These are phyloP conservation scores for Gnathonemus echidnorhynchus DNA, from an alignment of 2,113 vertebrate species.

Conservation along the genomic window DNA sequence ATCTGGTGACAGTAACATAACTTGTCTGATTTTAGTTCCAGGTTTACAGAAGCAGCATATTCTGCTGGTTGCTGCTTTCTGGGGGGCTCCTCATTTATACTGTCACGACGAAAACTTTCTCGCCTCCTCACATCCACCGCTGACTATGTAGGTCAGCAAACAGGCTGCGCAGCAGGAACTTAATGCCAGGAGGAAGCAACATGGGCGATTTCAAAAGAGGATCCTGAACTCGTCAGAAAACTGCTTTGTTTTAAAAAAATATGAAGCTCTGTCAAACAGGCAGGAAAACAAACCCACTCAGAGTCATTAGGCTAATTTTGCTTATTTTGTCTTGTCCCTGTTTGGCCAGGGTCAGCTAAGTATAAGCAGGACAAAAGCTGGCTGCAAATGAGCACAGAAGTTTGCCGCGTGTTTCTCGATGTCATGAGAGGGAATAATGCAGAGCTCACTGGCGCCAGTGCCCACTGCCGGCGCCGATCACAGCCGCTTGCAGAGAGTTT, in stretches of 20 bases:
- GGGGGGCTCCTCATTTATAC: neutral
- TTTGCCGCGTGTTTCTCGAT: neutral
- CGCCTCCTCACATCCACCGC: neutral
- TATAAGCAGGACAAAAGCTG: neutral
- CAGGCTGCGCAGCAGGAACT: constrained; percentile 27
- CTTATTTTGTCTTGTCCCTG: neutral
- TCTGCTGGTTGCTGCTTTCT: neutral
- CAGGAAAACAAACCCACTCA: neutral
- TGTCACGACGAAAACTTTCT: neutral
- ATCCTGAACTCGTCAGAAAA: neutral
- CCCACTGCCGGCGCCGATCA: too few relatives aligned
- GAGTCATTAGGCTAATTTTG: neutral
- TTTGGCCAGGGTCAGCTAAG: neutral
- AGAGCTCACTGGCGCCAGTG: neutral
- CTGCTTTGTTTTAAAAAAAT: neutral
- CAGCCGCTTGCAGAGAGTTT: constrained; percentile 30
- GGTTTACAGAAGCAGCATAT: neutral
- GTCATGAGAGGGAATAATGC: constrained; percentile 14
- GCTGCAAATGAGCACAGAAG: neutral
- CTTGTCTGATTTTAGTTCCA: neutral
- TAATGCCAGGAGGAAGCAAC: neutral
- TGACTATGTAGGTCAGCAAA: constrained; percentile 34
- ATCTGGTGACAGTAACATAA: neutral
- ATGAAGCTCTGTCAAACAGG: neutral
- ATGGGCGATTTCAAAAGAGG: neutral